Evolutionary conservation across 2,797 vertebrate species (phyloP).

Genomic region (Poeciliopsis paucimaculata): DNA sequence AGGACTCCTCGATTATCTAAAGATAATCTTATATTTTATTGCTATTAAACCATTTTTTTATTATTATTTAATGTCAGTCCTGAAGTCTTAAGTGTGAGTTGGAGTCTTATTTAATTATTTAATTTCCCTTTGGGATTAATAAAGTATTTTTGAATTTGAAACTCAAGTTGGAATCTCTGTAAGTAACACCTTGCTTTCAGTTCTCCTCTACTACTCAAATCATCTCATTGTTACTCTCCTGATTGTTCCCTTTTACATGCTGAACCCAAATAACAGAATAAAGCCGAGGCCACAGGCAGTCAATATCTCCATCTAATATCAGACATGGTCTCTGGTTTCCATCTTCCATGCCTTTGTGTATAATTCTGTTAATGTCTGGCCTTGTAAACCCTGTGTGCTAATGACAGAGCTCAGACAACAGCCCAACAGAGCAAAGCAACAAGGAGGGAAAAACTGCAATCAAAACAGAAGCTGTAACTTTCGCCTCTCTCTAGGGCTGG

Average conservation of each 20-base stretch:
- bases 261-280: slow-evolving; percentile 25
- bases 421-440: background rate
- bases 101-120: too few relatives aligned
- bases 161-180: background rate
- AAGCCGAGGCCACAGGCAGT: slow-evolving; percentile 11
- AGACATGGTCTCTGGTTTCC: slow-evolving; percentile 40
- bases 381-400: slow-evolving; percentile 35
- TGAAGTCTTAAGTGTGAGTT: background rate
- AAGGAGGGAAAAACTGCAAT: background rate
- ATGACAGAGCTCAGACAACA: slow-evolving; percentile 34
- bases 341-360: slow-evolving; percentile 48
- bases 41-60: background rate
- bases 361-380: slow-evolving; percentile 58
- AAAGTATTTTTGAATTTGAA: background rate
- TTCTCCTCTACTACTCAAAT: background rate
- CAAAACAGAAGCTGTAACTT: too few relatives aligned
- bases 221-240: slow-evolving; percentile 22
- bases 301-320: slow-evolving; percentile 29
- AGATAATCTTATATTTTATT: too few relatives aligned
- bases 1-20: too few relatives aligned
- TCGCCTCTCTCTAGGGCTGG: background rate
- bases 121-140: too few relatives aligned
- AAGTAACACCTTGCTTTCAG: background rate
- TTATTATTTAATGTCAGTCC: background rate
- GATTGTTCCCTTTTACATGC: slow-evolving; percentile 16